Base-by-base conservation (phyloP, 2,113 vertebrate genomes). In the Cavia porcellus region DNA sequence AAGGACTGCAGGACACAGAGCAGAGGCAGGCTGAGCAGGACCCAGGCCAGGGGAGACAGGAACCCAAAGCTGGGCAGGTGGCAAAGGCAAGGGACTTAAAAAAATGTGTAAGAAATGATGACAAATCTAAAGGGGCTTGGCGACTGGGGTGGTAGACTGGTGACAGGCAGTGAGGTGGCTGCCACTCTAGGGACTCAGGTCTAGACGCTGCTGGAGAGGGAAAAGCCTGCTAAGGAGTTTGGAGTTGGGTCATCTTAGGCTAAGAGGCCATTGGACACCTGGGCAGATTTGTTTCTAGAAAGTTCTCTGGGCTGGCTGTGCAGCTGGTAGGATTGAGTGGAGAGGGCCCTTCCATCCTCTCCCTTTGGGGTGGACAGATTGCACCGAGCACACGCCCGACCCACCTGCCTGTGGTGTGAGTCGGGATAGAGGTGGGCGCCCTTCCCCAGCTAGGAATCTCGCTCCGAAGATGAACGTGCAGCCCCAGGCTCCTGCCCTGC, bases 61-160 rank as follows among this genome's bases (percentile, higher is more conserved):
- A 70, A 30, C 66, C 66, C 24, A 12, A 24, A 15, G 6, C 38
- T 66, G 32, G 64, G 24, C 28, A 13, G 10, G 25, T 25, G 32
- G 70, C 66, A 20, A 52, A 6, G 59, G 32, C 8, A 10, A 38
- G 52, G 70, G 61, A 59, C n/a, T 1, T 6, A 15, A 42, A 13
- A 32, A n/a, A 17, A 8, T 7, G 4, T 52, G 74, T 72, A 61
- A 52, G 52, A 74, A 22, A 35, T 11, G 62, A 42, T 52, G 62
- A 24, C 28, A 20, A 47, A 55, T 35, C 42, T 42, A 62, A 72
- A 84, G 57, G 32, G 52, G 35, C 35, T 35, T 42, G 62, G n/a
- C 10, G 35, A 55, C 22, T 6, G 47, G 20, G 1, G 0, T 22
- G 45, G 8, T 3, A 1, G 7, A 11, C 9, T 10, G 28, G 74